Conservation (phyloP, 1,140 invertebrate genomes). For the Pygmarrhopalites habei region DNA sequence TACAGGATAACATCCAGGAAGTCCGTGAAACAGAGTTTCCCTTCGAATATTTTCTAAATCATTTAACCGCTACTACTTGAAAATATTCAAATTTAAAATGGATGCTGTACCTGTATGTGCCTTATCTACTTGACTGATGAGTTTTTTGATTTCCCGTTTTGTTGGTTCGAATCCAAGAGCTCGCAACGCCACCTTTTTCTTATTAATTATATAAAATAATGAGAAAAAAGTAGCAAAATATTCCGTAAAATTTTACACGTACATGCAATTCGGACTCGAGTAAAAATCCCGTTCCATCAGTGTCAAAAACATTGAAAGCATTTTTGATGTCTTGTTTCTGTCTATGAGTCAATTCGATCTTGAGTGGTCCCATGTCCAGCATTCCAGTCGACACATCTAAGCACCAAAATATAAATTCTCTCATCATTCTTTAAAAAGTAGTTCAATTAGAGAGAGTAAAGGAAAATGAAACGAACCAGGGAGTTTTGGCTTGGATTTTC, state of each 20-base stretch:
- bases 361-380: slow-evolving; percentile 28
- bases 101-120: slow-evolving; percentile 64
- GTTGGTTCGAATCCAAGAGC: slow-evolving; percentile 54
- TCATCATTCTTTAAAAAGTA: too few species aligned
- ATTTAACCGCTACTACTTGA: too few species aligned
- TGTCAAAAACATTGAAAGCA: slow-evolving; percentile 92
- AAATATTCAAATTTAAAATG: too few species aligned
- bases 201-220: too few species aligned
- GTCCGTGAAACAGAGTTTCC: slow-evolving; percentile 80
- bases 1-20: slow-evolving; percentile 81
- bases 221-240: background rate
- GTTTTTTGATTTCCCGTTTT: slow-evolving; percentile 68
- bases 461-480: too few species aligned
- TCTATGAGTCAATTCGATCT: slow-evolving; percentile 74
- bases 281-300: slow-evolving; percentile 72
- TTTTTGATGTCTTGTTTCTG: slow-evolving; percentile 89
- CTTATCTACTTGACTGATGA: slow-evolving; percentile 84
- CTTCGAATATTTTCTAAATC: too few species aligned
- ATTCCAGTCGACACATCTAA: too few species aligned
- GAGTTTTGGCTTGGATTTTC: too few species aligned
- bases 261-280: too few species aligned
- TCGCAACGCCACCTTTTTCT: slow-evolving; percentile 58
- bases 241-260: too few species aligned
- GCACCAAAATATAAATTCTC: too few species aligned
- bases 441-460: too few species aligned